Evolutionary conservation across 2,797 vertebrate genomes (phyloP), one percentile per base, ranked within the genome.

Genomic region (Propithecus perrieri): DNA sequence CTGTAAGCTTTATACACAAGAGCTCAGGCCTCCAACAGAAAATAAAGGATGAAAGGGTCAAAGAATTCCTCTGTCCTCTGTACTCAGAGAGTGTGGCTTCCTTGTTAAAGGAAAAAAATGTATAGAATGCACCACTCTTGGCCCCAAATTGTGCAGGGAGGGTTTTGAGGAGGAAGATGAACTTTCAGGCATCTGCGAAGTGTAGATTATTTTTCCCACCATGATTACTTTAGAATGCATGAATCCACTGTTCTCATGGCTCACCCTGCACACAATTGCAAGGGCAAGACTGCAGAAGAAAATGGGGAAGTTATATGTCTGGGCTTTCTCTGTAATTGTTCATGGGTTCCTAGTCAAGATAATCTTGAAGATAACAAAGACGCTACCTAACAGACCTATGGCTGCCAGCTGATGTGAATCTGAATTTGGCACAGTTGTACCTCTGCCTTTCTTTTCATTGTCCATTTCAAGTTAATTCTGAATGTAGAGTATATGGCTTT

Each of bases 1-100:
- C 92, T 92, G 38, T 46, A 74, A 92, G 59, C 35, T 80, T 79
- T 96, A 93, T 72, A 96, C 89, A 94, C 35, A 96, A 94, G 46
- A 75, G 24, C 41, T 89, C 59, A 80, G 48, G 26, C 41, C 41
- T 89, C 67, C 74, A 91, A 57, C n/a, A 71, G 61, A 63, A 95
- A 85, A 69, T 4, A 46, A 78, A 89, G 61, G 61, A 91, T 75
- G 46, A 95, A 74, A 35, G 33, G 43, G 26, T 30, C 76, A 63
- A 74, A 50, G 41, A 86, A 93, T 86, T 81, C 41, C 65, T 95
- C 20, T 75, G 41, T 41, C 55, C 28, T 89, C 43, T 94, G 38
- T 86, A 53, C 38, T 91, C 41, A 55, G 33, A 79, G 30, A 41
- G 22, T 57, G 28, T 61, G 38, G 4, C 75, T 92, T 92, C 65